Conservation (phyloP, 2,888 invertebrate species). For the Corbicula japonica region DNA sequence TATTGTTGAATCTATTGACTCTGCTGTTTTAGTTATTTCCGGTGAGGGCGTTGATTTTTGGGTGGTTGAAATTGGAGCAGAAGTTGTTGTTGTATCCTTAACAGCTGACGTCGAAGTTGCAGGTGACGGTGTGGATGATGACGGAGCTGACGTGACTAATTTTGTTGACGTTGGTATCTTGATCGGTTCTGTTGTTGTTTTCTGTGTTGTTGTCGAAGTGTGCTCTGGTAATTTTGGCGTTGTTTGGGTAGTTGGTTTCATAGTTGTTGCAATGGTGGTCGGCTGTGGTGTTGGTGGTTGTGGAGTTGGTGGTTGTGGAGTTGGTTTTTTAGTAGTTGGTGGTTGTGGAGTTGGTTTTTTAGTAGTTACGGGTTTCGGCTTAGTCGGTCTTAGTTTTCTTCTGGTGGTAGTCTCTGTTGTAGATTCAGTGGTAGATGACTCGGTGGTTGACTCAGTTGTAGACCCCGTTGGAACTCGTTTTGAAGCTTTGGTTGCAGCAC, state of each 20-base stretch:
- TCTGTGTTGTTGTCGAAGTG: slow-evolving; percentile 8
- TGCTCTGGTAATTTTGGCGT: neutral
- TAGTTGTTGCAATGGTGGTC: slow-evolving; percentile 21
- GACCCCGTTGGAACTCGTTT: too few relatives aligned
- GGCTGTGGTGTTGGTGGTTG: neutral
- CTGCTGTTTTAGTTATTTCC: slow-evolving; percentile 22
- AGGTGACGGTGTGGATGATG: slow-evolving; percentile 11
- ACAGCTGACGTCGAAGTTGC: slow-evolving; percentile 4
- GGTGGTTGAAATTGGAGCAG: slow-evolving; percentile 23
- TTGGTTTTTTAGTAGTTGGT: slow-evolving; percentile 3
- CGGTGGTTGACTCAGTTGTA: neutral
- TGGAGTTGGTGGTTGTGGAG: neutral
- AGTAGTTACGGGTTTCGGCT: neutral
- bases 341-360: slow-evolving; percentile 1
- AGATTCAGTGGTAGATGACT: neutral
- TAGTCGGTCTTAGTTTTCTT: too few relatives aligned
- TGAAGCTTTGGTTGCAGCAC: slow-evolving; percentile 55
- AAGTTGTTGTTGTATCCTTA: neutral
- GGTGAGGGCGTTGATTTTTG: slow-evolving; percentile 5
- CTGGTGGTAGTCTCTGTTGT: slow-evolving; percentile 10
- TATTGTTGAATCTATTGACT: slow-evolving; percentile 15
- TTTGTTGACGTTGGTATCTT: neutral
- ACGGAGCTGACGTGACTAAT: neutral
- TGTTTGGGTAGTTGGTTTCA: neutral
- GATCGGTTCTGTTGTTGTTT: slow-evolving; percentile 2